Evolutionary conservation across 1,140 invertebrate species (phyloP).

Genomic region (Octopus sinensis): DNA sequence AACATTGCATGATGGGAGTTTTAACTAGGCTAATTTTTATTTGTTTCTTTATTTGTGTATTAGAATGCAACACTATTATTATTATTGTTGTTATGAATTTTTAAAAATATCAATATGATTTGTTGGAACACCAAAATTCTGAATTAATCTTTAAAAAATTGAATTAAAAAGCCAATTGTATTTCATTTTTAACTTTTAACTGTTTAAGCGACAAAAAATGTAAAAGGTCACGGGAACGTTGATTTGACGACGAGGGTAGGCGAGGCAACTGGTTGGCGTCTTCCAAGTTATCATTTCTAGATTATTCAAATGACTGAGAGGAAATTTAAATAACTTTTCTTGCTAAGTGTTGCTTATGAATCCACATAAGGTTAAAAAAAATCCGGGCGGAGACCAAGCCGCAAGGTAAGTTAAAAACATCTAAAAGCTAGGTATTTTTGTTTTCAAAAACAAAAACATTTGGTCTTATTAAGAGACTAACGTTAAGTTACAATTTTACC

Average conservation of each 20-base stretch:
- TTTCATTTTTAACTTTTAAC: too few relatives aligned
- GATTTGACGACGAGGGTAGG: neutral
- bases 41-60: too few relatives aligned
- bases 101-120: too few relatives aligned
- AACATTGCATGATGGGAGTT: too few relatives aligned
- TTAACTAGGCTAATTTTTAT: too few relatives aligned
- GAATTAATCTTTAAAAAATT: too few relatives aligned
- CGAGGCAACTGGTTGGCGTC: constrained; percentile 8
- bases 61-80: too few relatives aligned
- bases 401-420: constrained; percentile 37
- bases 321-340: constrained; percentile 10
- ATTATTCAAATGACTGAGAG: constrained; percentile 11
- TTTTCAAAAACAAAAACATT: neutral
- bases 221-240: neutral
- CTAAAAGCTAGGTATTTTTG: neutral
- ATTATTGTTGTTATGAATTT: too few relatives aligned
- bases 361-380: constrained; percentile 34
- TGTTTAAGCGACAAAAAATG: neutral
- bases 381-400: constrained; percentile 42
- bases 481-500: too few relatives aligned
- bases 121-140: too few relatives aligned
- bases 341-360: constrained; percentile 44
- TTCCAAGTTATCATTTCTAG: neutral
- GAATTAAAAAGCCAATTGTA: too few relatives aligned
- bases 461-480: too few relatives aligned